phyloP scores from a whole-genome alignment of 2,888 invertebrate species.

The Axea sp. region DNA sequence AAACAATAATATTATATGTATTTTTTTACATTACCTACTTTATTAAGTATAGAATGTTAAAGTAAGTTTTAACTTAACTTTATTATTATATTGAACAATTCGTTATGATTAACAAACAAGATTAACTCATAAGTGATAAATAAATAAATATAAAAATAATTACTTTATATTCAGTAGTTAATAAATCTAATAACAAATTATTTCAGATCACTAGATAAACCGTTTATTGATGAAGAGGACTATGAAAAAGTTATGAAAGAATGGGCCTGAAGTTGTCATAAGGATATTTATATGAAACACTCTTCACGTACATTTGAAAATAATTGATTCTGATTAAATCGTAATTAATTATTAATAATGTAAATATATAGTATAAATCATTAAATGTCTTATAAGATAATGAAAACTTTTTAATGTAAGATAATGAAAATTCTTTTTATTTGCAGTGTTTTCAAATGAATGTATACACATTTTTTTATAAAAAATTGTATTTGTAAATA shows the following conservation, averaged over 20 bases:
- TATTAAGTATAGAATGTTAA: no score
- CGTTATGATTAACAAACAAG: no score
- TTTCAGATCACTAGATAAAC: slow-evolving; percentile 89
- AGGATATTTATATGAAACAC: not conserved
- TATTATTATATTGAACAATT: no score
- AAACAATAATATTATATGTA: no score
- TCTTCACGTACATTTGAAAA: not conserved
- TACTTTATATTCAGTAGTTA: no score
- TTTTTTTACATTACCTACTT: no score
- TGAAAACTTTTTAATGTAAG: no score
- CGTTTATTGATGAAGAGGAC: slow-evolving; percentile 91
- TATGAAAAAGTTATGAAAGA: slow-evolving; percentile 91
- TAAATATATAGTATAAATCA: slow-evolving; percentile 3
- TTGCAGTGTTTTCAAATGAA: not conserved
- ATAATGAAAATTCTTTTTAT: no score
- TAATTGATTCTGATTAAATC: not conserved
- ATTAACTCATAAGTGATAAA: not conserved
- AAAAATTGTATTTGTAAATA: no score
- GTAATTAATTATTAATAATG: slow-evolving; percentile 11
- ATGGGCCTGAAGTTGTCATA: slow-evolving; percentile 85
- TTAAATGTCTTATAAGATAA: not conserved
- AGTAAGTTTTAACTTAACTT: no score
- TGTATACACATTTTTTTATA: not conserved
- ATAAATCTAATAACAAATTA: no score
- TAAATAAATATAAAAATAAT: not conserved